A percentile compares a stretch with the other conserved stretches of the same genome.
Evolutionary conservation across 92 coral and sea anemone genomes (phyloP).

Genomic region (Siderastrea radians): DNA sequence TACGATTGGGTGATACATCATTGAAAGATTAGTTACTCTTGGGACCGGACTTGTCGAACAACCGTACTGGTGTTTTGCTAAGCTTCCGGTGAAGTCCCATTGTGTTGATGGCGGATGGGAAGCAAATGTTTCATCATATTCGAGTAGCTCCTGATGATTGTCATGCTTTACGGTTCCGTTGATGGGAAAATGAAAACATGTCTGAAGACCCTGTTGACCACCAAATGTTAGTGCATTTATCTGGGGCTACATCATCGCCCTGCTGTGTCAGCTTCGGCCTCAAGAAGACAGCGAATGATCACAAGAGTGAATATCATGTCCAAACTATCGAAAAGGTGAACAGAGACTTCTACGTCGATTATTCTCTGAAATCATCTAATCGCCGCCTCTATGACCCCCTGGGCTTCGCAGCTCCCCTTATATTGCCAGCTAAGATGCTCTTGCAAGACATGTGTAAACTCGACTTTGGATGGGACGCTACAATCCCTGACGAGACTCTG

Average conservation of each 20-base stretch:
- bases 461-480: no score
- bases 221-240: constrained; percentile 46
- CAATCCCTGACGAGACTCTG: no score
- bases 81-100: constrained; percentile 46
- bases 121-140: constrained; percentile 60
- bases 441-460: no score
- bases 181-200: constrained; percentile 40
- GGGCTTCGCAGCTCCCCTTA: no score
- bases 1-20: constrained; percentile 16
- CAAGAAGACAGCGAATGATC: constrained; percentile 43
- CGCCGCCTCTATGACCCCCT: no score
- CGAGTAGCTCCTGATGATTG: constrained; percentile 23
- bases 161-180: constrained; percentile 40
- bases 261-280: constrained; percentile 45
- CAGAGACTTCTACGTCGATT: constrained; percentile 51
- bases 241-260: constrained; percentile 59
- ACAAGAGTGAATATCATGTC: constrained; percentile 13
- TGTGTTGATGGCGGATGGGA: constrained; percentile 32
- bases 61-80: constrained; percentile 27
- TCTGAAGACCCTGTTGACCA: constrained; percentile 33
- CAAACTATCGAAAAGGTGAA: constrained; percentile 43
- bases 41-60: constrained; percentile 61
- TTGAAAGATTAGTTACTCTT: constrained; percentile 41
- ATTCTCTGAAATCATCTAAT: constrained; percentile 36
- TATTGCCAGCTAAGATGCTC: no score